Conservation (phyloP, 35 echinoderm and acorn worm species). For the Acanthaster planci region DNA sequence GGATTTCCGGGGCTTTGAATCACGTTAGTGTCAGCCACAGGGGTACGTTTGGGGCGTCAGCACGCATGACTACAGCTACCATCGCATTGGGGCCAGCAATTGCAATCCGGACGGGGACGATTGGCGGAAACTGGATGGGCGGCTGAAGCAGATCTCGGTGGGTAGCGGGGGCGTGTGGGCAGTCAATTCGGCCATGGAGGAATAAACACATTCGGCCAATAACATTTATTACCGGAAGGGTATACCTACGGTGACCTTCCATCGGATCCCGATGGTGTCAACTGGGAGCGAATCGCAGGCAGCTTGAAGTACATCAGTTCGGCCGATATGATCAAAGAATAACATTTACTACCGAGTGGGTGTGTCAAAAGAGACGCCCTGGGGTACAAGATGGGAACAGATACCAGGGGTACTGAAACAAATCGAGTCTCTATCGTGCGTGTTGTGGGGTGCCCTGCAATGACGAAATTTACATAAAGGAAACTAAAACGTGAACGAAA, state of each 20-base stretch:
- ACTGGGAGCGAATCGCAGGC: background rate
- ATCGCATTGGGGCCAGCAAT: background rate
- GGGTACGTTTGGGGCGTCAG: background rate
- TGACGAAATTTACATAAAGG: background rate
- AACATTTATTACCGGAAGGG: background rate
- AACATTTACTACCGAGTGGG: background rate
- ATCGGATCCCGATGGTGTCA: background rate
- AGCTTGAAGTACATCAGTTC: background rate
- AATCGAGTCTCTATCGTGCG: background rate
- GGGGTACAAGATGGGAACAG: background rate
- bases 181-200: no score
- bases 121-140: background rate
- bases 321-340: background rate
- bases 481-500: no score
- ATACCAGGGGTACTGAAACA: background rate
- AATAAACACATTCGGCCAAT: no score
- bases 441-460: background rate
- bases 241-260: conserved; percentile 1
- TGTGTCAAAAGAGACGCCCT: background rate
- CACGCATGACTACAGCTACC: background rate
- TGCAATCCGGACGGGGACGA: background rate
- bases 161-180: background rate
- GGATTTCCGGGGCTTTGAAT: background rate
- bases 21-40: background rate
- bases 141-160: background rate